Evolutionary conservation across 1,140 invertebrate species (phyloP).

Genomic region (Panagrolaimus sp.): DNA sequence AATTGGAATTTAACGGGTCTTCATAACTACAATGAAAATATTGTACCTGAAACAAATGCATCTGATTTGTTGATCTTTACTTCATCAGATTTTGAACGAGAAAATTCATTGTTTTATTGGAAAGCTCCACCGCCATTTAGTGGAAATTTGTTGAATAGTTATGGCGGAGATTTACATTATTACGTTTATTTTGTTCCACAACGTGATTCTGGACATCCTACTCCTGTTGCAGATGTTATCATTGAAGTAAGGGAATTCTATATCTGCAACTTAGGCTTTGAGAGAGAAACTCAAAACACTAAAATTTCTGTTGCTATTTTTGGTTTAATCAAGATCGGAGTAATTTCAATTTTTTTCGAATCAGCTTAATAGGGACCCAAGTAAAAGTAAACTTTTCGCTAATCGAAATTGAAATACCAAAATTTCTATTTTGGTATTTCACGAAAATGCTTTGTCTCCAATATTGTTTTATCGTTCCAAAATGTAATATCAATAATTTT

Average conservation of each 20-base stretch:
- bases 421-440: too few relatives aligned
- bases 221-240: conserved; percentile 76
- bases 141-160: conserved; percentile 67
- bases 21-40: conserved; percentile 37
- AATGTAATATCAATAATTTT: conserved; percentile 18
- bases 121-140: conserved; percentile 68
- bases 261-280: too few relatives aligned
- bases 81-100: conserved; percentile 2
- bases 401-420: too few relatives aligned
- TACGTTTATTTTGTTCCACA: conserved; percentile 75
- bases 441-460: too few relatives aligned
- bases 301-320: too few relatives aligned
- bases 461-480: neutral
- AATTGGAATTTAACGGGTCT: conserved; percentile 60
- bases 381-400: too few relatives aligned
- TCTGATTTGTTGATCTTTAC: neutral
- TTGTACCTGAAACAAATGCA: conserved; percentile 33
- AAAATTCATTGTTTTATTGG: conserved; percentile 75
- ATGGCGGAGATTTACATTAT: conserved; percentile 75
- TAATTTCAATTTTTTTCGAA: too few relatives aligned
- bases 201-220: conserved; percentile 67
- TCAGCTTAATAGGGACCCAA: too few relatives aligned
- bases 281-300: too few relatives aligned
- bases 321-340: too few relatives aligned
- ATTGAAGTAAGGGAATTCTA: conserved; percentile 65